A percentile compares a stretch with the other conserved stretches of the same genome.
Evolutionary conservation across 2,113 vertebrate species (phyloP).

Genomic region (Apodemus sylvaticus): DNA sequence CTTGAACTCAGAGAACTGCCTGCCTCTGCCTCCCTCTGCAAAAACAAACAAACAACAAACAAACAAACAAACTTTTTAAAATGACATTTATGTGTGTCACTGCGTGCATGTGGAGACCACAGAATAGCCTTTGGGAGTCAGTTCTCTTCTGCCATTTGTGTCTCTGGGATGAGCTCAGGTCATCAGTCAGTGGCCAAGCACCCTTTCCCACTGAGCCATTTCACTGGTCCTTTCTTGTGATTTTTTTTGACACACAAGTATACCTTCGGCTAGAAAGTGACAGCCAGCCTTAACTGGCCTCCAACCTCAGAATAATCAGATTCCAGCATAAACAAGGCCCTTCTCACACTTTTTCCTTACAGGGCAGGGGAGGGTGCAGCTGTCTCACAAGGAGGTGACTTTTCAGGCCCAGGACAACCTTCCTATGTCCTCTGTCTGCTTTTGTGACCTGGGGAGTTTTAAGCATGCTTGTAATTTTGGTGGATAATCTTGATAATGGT

Average conservation of each 20-base stretch:
- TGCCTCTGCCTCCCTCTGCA: background rate
- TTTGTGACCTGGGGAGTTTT: too few relatives aligned
- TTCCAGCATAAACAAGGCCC: background rate
- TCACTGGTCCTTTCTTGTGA: background rate
- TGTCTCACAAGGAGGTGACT: too few relatives aligned
- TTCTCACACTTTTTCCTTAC: background rate
- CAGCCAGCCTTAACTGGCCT: background rate
- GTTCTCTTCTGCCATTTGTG: too few relatives aligned
- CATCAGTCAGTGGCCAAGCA: background rate
- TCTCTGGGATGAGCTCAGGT: background rate
- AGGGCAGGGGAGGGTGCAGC: background rate
- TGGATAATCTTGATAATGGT: accelerated
- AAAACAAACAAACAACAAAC: background rate
- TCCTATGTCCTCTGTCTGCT: background rate
- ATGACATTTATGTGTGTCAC: background rate
- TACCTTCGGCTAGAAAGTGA: too few relatives aligned
- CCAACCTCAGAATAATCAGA: background rate
- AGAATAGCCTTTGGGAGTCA: background rate
- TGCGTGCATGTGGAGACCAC: background rate
- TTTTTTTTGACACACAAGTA: background rate
- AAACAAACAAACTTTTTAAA: background rate
- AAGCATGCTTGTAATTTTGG: accelerated
- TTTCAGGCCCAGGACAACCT: too few relatives aligned
- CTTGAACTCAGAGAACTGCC: background rate
- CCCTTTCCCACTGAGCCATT: background rate